These are phyloP conservation scores for Albula glossodonta DNA, from an alignment of 2,113 vertebrate species.

Conservation along the genomic window DNA sequence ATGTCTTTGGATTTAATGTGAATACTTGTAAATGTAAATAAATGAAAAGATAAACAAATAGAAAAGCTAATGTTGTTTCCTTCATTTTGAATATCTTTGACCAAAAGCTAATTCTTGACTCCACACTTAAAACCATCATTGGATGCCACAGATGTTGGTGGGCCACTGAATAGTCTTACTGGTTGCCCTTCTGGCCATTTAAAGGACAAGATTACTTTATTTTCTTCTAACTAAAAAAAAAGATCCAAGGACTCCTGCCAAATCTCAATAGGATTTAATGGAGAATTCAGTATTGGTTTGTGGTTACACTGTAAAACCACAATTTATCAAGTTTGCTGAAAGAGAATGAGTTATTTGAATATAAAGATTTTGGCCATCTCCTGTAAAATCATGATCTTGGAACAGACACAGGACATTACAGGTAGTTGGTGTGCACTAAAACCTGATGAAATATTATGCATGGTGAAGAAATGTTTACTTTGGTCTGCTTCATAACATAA, in stretches of 20 bases:
- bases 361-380: conserved; percentile 18
- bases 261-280: background rate
- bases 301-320: conserved; percentile 77
- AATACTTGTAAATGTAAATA: background rate
- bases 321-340: conserved; percentile 78
- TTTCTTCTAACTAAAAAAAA: background rate
- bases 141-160: background rate
- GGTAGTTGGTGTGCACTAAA: background rate
- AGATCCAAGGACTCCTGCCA: background rate
- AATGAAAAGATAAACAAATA: background rate
- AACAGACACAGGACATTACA: background rate
- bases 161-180: conserved; percentile 10
- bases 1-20: background rate
- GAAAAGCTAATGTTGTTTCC: too few species aligned
- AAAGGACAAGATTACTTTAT: conserved; percentile 7
- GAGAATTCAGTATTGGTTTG: conserved; percentile 58
- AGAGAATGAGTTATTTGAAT: conserved; percentile 15
- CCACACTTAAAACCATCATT: conserved; percentile 4
- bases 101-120: background rate
- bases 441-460: background rate
- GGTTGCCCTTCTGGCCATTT: conserved; percentile 10
- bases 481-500: conserved; percentile 48
- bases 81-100: background rate
- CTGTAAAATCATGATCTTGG: conserved; percentile 15
- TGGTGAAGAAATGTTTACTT: conserved; percentile 14